Base-by-base conservation (phyloP, 1,140 invertebrate species). In the Tetranychus cinnabarinus region DNA sequence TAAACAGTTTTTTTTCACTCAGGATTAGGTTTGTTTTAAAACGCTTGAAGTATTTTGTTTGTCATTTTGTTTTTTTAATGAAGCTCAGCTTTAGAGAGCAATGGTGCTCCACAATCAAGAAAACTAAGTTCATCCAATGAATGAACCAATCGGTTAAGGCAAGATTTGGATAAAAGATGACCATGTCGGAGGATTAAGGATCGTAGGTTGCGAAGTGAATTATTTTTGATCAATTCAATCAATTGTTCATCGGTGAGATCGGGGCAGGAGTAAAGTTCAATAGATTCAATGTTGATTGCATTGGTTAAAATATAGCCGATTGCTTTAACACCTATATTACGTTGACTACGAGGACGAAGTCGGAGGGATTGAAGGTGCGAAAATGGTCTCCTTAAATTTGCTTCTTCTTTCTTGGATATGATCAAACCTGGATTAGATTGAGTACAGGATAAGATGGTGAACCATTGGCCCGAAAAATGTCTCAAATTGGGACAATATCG, bases 191-290 rank as follows among this genome's bases (percentile, higher is more conserved):
- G 13, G 31, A 67, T 62, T 0, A 68, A 54, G 33, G 59, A 65
- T 42, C 61, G 61, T 3, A 68, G 54, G 7, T 60, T 34, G 2
- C 39, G 39, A 34, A 68, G 62, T 13, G 50, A 46, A 61, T 68
- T 67, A 23, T 34, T 62, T 62, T 63, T 59, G 33, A 61, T 57
- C 33, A 68, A 45, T 60, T 62, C 48, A 15, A 8, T 35, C 1
- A 66, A 58, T 3, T 61, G 33, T 37, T 45, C 15, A 39, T 68
- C 67, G 31, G 58, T 66, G 13, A 68, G 56, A 31, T 65, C 63
- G 45, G 59, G 61, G 61, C 67, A 65, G 55, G 63, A 65, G 46
- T 67, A 68, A 37, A 68, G 59, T 50, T 68, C 67, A 31, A 67
- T 52, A 33, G 66, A 62, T 39, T 61, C 46, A 10, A 68, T 47